Conservation (phyloP, 2,888 invertebrate species). For the Lysandra coridon region DNA sequence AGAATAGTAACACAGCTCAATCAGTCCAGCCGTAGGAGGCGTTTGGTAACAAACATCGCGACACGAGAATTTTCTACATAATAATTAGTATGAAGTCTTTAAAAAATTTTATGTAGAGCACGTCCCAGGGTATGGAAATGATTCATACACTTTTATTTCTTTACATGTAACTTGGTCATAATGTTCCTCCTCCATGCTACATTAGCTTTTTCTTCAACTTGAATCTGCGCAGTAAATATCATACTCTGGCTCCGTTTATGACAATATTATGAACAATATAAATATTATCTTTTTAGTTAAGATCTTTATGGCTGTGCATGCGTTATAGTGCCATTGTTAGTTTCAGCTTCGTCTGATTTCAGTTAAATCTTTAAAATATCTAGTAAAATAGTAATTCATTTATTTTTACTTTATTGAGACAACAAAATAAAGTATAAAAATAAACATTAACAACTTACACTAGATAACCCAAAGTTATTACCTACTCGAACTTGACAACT, state of each 20-base stretch:
- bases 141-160: neutral
- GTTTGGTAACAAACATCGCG: too few relatives aligned
- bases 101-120: neutral
- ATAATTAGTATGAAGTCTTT: too few relatives aligned
- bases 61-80: too few relatives aligned
- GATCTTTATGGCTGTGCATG: slow-evolving; percentile 24
- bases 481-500: too few relatives aligned
- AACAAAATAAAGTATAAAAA: too few relatives aligned
- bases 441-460: too few relatives aligned
- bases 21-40: too few relatives aligned
- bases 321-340: slow-evolving; percentile 6
- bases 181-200: slow-evolving; percentile 39
- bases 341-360: neutral
- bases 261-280: slow-evolving; percentile 52
- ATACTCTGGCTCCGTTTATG: slow-evolving; percentile 53
- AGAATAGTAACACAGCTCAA: too few relatives aligned
- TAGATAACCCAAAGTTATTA: too few relatives aligned
- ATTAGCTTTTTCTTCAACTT: slow-evolving; percentile 46
- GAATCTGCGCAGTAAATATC: slow-evolving; percentile 54
- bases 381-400: too few relatives aligned
- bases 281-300: slow-evolving; percentile 45
- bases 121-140: neutral
- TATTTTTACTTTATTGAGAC: too few relatives aligned
- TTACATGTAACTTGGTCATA: neutral
- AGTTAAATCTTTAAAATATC: neutral